Evolutionary conservation across 1,140 invertebrate species (phyloP).

Genomic region (Aphelenchoides fujianensis): DNA sequence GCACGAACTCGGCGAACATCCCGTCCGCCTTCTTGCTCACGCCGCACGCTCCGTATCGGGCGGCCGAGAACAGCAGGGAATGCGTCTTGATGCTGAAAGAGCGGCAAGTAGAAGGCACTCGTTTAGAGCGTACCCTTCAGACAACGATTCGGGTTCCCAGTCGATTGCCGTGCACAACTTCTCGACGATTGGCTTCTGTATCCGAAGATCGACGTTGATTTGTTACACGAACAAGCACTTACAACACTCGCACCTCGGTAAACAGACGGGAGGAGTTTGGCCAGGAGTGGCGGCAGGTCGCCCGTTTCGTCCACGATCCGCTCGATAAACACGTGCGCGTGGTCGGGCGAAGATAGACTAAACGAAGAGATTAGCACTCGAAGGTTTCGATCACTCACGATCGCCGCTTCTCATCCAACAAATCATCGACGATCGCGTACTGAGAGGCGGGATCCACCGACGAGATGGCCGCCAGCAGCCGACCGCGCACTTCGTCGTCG

Average conservation of each 20-base stretch:
- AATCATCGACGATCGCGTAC: background rate
- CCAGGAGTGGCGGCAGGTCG: background rate
- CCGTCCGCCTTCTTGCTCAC: background rate
- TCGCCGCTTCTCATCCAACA: too few relatives aligned
- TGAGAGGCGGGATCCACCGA: background rate
- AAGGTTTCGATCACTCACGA: background rate
- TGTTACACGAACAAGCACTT: background rate
- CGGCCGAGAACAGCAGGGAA: background rate
- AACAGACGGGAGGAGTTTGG: background rate
- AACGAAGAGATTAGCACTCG: background rate
- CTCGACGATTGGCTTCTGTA: background rate
- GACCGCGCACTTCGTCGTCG: background rate
- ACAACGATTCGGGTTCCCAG: background rate
- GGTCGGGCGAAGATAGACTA: background rate
- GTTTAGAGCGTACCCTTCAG: conserved; percentile 6
- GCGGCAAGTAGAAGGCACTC: background rate
- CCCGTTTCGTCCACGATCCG: background rate
- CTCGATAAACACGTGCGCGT: conserved; percentile 2
- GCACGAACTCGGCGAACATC: background rate
- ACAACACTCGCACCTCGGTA: background rate
- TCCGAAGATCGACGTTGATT: background rate
- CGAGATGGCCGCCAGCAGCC: background rate
- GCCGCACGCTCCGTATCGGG: background rate
- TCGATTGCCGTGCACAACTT: background rate
- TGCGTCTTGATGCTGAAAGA: background rate